phyloP scores from a whole-genome alignment of 2,113 vertebrate genomes.

The Limnothrissa miodon region DNA sequence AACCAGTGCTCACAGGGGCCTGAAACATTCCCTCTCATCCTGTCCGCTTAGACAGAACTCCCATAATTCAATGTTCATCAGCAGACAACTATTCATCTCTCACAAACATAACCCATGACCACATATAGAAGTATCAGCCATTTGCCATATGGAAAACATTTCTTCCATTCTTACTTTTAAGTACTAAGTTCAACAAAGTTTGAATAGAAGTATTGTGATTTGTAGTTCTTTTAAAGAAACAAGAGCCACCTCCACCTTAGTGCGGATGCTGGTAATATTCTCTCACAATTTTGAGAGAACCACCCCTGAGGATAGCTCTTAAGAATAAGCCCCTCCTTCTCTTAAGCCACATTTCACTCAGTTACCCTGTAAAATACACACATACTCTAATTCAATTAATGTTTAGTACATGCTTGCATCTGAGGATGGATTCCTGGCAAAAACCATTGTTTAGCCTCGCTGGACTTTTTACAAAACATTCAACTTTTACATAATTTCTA shows the following conservation, averaged over 20 bases:
- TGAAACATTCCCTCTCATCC: constrained; percentile 25
- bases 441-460: too few relatives aligned
- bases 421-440: neutral
- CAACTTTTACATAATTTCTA: too few relatives aligned
- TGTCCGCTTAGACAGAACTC: neutral
- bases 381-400: neutral
- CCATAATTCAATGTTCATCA: constrained; percentile 23
- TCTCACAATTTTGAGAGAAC: neutral
- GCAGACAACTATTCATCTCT: constrained; percentile 5
- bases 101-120: neutral
- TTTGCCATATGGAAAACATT: neutral
- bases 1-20: constrained; percentile 29
- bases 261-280: neutral
- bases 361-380: neutral
- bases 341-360: neutral
- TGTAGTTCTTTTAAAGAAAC: neutral
- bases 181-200: neutral
- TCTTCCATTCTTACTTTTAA: neutral
- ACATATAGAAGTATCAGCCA: neutral
- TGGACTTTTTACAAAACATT: too few relatives aligned
- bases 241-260: neutral
- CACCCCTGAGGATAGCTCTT: neutral
- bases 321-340: neutral
- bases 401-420: neutral
- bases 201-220: neutral